A percentile compares a stretch with the other conserved stretches of the same genome.
These are phyloP conservation scores for Nothobranchius kuhntae DNA, from an alignment of 2,113 vertebrate species.

Conservation along the genomic window DNA sequence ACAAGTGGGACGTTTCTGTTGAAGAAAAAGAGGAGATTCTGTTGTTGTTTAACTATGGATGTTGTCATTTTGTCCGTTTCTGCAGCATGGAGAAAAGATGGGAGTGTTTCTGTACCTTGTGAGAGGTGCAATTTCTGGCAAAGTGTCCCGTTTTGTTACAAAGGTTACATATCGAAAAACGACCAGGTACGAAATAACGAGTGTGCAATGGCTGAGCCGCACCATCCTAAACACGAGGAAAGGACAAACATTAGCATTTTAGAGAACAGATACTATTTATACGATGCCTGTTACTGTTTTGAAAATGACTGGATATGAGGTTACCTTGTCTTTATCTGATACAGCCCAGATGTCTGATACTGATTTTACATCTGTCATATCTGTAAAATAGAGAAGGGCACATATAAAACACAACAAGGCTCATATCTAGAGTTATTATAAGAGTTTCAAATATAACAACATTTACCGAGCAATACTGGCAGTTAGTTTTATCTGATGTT, in stretches of 20 bases:
- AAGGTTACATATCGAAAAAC: slow-evolving; percentile 38
- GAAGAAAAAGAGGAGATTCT: slow-evolving; percentile 1
- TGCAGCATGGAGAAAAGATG: neutral
- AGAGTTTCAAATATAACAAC: too few relatives aligned
- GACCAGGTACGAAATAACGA: slow-evolving; percentile 39
- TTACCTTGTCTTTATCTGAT: slow-evolving; percentile 66
- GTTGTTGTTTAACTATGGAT: neutral
- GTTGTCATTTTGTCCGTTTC: neutral
- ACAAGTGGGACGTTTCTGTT: slow-evolving; percentile 60
- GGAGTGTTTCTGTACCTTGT: slow-evolving; percentile 52
- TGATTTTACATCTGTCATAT: slow-evolving; percentile 16
- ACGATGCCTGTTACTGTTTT: neutral
- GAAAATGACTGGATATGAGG: neutral
- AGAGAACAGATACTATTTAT: neutral
- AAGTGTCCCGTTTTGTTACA: slow-evolving; percentile 64
- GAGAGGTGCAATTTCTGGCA: slow-evolving; percentile 53
- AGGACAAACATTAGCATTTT: neutral
- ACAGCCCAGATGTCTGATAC: slow-evolving; percentile 50
- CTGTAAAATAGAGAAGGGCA: slow-evolving; percentile 34
- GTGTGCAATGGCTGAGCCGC: neutral
- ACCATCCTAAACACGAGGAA: slow-evolving; percentile 13
- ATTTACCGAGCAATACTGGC: too few relatives aligned
- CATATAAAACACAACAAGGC: neutral
- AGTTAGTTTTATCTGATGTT: too few relatives aligned
- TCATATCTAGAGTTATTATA: too few relatives aligned